Evolutionary conservation across 2,888 invertebrate genomes (phyloP), one percentile per base, ranked within the genome.

Genomic region (Pristionchus japonicus): DNA sequence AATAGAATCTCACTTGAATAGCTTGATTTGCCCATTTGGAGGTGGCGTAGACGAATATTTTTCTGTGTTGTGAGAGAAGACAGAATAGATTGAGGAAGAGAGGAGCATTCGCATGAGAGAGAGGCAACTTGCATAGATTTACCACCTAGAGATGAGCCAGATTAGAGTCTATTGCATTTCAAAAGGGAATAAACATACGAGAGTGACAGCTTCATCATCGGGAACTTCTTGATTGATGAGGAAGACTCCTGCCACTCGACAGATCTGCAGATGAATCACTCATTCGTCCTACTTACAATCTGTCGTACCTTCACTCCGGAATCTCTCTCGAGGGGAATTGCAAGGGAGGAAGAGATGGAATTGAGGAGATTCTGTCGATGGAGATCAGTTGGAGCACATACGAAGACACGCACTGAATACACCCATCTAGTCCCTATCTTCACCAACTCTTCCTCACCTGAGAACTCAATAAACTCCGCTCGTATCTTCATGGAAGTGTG

Each of bases 11-110:
- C 52, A 52, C 52, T 23, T 49, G 37, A 34, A 82, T 49, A 6
- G 64, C 85, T 23, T 85, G 13, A n/a, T 31, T 67, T 7, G 86
- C 87, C 87, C 87, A 87, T 57, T 87, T 74, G 40, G 87, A 49
- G 23, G 77, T 37, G 37, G 80, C 20, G 61, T n/a, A n/a, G 43
- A 80, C 43, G 61, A 87, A 64, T 40, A 40, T 11, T 52, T 43
- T 43, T 43, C 87, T 52, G 15, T 52, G 31, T 27, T 87, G 77
- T 9, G 87, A 77, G 13, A 87, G 57, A 61, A 43, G 47, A 31
- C 37, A 87, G 80, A 87, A 87, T 15, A 87, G 87, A 43, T 52
- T 15, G 34, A 80, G n/a, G 57, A 87, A 80, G 52, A 80, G 77
- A 27, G 80, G 27, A n/a, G n/a, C 15, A 61, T 87, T 87, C 3